Base-by-base conservation (phyloP, 2,113 vertebrate species). In the Catagonus wagneri region DNA sequence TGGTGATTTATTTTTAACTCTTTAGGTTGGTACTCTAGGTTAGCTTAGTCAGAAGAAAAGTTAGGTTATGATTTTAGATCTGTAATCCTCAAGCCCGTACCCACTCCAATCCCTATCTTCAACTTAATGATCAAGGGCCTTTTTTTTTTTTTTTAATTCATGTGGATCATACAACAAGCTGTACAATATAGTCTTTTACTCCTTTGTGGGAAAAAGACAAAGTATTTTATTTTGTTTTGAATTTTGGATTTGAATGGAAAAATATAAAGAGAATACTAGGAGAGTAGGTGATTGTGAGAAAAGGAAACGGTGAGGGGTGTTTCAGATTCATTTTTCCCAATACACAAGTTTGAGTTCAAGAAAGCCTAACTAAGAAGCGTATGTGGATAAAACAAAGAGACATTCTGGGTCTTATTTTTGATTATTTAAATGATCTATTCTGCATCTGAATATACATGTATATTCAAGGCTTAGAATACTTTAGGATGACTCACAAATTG, bases 311-410 rank as follows among this genome's bases (percentile, higher is more conserved):
- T 60, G 93, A 93, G 39, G 22, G 20, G 90, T 52, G 16, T 7
- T 50, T 85, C 68, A 56, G 22, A 81, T 16, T 25, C 34, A 14
- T 29, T 90, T 54, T 74, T 8, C 32, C 20, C 32, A 69, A 16
- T 69, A 81, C 14, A 92, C 20, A 94, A 94, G 63, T 89, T 69
- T 90, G 22, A 83, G 54, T 78, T n/a, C 11, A 36, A 76, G 56
- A 72, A 75, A 80, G 7, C 3, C 20, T 72, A 85, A 87, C 0
- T 50, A 72, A 87, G 20, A 85, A 58, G 72, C n/a, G 60, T 27
- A 32, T 36, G 9, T 34, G 20, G 17, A 44, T 52, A 75, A 92
- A 80, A 61, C 54, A 52, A 86, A 90, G 50, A 85, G 27, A 68
- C 15, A 56, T 22, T 68, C 4, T 25, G 27, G 7, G 22, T 79